These are phyloP conservation scores for Scaptodrosophila lebanonensis DNA, from an alignment of 1,140 invertebrate species.

Conservation along the genomic window DNA sequence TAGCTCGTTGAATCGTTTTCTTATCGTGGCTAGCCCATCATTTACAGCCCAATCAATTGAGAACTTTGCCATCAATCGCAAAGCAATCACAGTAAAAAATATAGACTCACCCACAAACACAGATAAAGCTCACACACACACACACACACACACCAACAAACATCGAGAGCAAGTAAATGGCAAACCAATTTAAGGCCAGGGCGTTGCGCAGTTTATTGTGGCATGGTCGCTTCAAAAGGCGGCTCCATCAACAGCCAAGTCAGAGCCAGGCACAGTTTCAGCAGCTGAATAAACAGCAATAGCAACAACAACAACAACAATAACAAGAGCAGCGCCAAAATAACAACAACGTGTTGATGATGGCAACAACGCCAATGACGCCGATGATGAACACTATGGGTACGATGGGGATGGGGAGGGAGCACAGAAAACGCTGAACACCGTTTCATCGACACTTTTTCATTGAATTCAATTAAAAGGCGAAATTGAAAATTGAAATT, in stretches of 20 bases:
- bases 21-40: slow-evolving; percentile 37
- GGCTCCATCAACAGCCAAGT: slow-evolving; percentile 46
- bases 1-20: slow-evolving; percentile 35
- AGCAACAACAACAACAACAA: slow-evolving; percentile 32
- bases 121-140: no score
- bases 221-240: no score
- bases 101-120: slow-evolving; percentile 55
- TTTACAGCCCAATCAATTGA: slow-evolving; percentile 59
- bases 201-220: no score
- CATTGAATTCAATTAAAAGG: slow-evolving; percentile 74
- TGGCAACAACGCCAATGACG: slow-evolving; percentile 2
- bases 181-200: no score
- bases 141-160: no score
- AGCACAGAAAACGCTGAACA: slow-evolving; percentile 48
- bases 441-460: slow-evolving; percentile 72
- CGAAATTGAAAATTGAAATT: slow-evolving; percentile 75
- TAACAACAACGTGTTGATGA: no score
- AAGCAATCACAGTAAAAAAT: slow-evolving; percentile 50
- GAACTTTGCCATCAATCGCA: slow-evolving; percentile 63
- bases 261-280: slow-evolving; percentile 22
- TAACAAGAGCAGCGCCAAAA: slow-evolving; percentile 3
- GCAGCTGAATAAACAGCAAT: slow-evolving; percentile 61
- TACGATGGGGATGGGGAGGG: background rate
- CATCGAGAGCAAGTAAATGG: no score
- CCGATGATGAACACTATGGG: slow-evolving; percentile 2